Percentiles rank a stretch among this genome's conserved stretches.
These are phyloP conservation scores for Crocallis elinguaria DNA, from an alignment of 2,888 invertebrate species.

Conservation along the genomic window DNA sequence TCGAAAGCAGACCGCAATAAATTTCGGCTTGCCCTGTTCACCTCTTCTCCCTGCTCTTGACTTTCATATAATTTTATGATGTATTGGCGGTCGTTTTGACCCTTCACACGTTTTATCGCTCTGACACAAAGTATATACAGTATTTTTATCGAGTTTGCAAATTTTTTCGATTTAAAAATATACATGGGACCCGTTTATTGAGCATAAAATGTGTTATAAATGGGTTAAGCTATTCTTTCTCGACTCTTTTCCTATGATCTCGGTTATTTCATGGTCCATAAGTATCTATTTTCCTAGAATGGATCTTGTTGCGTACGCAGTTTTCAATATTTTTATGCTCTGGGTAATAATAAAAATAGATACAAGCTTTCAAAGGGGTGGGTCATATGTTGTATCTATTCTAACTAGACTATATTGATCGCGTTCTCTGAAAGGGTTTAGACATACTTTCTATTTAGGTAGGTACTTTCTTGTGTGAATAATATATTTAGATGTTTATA, in stretches of 20 bases:
- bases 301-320: background rate
- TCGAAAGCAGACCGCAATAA: conserved; percentile 82
- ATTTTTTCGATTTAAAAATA: conserved; percentile 61
- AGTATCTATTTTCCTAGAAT: conserved; percentile 15
- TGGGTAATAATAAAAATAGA: background rate
- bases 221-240: conserved; percentile 19
- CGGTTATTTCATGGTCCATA: conserved; percentile 19
- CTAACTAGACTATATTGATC: no score
- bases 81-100: conserved; percentile 79
- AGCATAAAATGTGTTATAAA: conserved; percentile 53
- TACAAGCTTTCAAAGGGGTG: background rate
- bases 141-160: conserved; percentile 53
- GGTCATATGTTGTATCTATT: background rate
- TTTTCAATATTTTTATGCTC: conserved; percentile 8
- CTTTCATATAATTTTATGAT: conserved; percentile 85
- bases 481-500: no score
- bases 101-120: conserved; percentile 80
- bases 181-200: conserved; percentile 60
- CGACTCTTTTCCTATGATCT: conserved; percentile 14
- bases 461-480: no score
- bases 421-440: no score
- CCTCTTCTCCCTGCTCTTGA: conserved; percentile 81
- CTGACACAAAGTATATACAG: conserved; percentile 52
- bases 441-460: no score
- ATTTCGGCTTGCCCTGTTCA: conserved; percentile 70